Evolutionary conservation across 2,113 vertebrate genomes (phyloP), one percentile per base, ranked within the genome.

Genomic region (Petrocephalus microphthalmus): DNA sequence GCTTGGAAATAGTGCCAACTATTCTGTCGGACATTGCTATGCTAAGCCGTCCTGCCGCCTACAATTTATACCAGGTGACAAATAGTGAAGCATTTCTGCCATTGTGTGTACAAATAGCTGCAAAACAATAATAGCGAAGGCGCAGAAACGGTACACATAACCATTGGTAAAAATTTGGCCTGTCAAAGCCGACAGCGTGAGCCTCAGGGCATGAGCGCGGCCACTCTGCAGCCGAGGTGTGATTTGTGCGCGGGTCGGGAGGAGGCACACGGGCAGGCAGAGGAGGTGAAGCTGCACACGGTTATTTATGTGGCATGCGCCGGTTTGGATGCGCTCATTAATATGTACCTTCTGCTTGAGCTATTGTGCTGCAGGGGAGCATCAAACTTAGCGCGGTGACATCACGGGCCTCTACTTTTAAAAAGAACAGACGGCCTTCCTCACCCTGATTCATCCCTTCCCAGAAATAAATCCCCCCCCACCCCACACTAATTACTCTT

Each of bases 211-310:
- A 78, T 20, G 71, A 37, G 15, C 1, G 67, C 15, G 71, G 17
- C 71, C 33, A 2, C 42, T 2, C 33, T 2, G 29, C 33, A 78
- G 71, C 71, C 33, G 0, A 2, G 71, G 33, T 37, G 74, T 84
- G 49, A 89, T 88, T 87, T 83, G 81, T 56, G 88, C 5, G 49
- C 45, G 83, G 33, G 85, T 83, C 67, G 78, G 54, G 78, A 56
- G 89, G 89, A 91, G 89, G 90, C 90, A 90, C 89, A 91, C 91
- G 45, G 85, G 84, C 84, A 74, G 89, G 85, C 84, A 83, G 86
- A 88, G 87, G 88, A 90, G 89, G 90, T 85, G 47, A 88, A 89
- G 90, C 88, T 6, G 51, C 52, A 74, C n/a, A n/a, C 4, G 17
- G n/a, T 88, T 88, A 88, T 88, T 88, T 84, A 88, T 84, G 87